Percentiles rank a stretch among this genome's conserved stretches.
Conservation (phyloP, 2,888 invertebrate species). For the Muschampia plurimacula region DNA sequence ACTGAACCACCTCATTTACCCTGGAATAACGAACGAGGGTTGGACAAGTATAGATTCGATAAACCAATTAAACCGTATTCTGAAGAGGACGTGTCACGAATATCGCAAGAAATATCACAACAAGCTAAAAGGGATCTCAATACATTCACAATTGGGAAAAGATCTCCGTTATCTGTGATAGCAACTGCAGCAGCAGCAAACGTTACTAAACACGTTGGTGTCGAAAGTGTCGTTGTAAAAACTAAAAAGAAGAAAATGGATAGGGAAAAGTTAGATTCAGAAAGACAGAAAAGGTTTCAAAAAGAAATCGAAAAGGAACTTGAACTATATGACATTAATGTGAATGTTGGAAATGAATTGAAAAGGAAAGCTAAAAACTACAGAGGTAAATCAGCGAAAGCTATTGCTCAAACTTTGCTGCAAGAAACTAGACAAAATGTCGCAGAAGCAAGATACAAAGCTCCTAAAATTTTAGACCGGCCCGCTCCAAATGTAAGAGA, state of each 20-base stretch:
- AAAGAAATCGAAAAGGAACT: slow-evolving; percentile 74
- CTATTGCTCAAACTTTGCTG: slow-evolving; percentile 88
- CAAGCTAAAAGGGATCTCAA: slow-evolving; percentile 89
- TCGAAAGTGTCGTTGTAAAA: slow-evolving; percentile 79
- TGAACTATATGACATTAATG: slow-evolving; percentile 72
- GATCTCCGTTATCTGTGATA: slow-evolving; percentile 87
- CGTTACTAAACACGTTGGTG: slow-evolving; percentile 87
- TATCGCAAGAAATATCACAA: slow-evolving; percentile 88
- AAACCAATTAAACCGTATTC: slow-evolving; percentile 88
- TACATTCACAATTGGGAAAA: slow-evolving; percentile 85
- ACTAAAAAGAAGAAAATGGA: slow-evolving; percentile 79
- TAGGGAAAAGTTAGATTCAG: slow-evolving; percentile 66
- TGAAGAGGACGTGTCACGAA: slow-evolving; percentile 87
- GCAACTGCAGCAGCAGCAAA: slow-evolving; percentile 87
- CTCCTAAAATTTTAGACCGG: slow-evolving; percentile 53
- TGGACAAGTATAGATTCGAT: slow-evolving; percentile 88
- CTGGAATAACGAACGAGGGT: slow-evolving; percentile 89
- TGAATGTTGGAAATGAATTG: slow-evolving; percentile 79
- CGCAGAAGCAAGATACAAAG: slow-evolving; percentile 64
- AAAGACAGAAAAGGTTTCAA: slow-evolving; percentile 78
- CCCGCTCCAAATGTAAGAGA: slow-evolving; percentile 46
- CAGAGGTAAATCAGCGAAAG: slow-evolving; percentile 91
- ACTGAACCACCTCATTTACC: slow-evolving; percentile 88
- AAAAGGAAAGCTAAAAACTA: slow-evolving; percentile 85
- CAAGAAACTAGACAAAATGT: slow-evolving; percentile 86